Base-by-base conservation (phyloP, 2,888 invertebrate species). In the Drosophila neonasuta region DNA sequence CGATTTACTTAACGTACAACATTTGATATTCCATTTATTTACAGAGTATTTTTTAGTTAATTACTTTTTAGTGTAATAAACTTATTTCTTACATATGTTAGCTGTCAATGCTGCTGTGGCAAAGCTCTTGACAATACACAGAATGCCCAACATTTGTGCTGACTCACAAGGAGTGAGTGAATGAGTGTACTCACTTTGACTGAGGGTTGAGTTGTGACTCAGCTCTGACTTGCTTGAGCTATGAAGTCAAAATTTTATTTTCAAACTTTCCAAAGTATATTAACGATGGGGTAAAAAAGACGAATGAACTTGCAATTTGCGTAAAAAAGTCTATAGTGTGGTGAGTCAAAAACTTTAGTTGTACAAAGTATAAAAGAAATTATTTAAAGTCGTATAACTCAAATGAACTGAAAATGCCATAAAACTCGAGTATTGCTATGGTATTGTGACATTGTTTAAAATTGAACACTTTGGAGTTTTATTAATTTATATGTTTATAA, bases 111-210 rank as follows among this genome's bases (percentile, higher is more conserved):
- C 39, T 30, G 42, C 44, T 68, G 50, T 52, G 30, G 32, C 41
- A 55, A 56, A 56, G 54, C 62, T 44, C 58, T 74, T 59, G 59
- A 62, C 52, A 56, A 56, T 49, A 56, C 55, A 45, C 15, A 44
- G 41, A 55, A 56, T 34, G 60, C 42, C 46, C 50, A 62, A 45
- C 58, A 59, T 46, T 76, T 59, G 39, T 46, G 76, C 76, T 75
- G 73, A 74, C 30, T 74, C 76, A 74, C 61, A 62, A 29, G 34
- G 36, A 51, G 49, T 45, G 58, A 51, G 44, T 66, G 48, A 51
- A 49, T 41, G 58, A 55, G 44, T 66, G 52, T 50, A 61, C 50
- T 55, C 39, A 3, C 48, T 2, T 11, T 5, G 36, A 57, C 41
- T 29, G 66, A 44, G 65, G 46, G 48, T 41, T 66, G 52, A 30